Base-by-base conservation (phyloP, 2,113 vertebrate genomes). In the Catharus minimus region DNA sequence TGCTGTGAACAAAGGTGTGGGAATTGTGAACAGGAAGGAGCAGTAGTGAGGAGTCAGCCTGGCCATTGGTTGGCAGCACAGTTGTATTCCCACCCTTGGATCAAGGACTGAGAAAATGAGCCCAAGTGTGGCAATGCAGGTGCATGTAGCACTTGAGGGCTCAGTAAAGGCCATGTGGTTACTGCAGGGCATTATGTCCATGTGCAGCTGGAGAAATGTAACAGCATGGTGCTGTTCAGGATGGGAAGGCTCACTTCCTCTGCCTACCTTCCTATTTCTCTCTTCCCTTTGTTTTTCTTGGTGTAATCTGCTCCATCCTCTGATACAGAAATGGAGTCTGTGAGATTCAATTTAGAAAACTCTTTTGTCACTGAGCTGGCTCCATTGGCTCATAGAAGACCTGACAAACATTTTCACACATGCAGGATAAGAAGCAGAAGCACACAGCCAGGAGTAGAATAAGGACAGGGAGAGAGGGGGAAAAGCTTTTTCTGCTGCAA, bases 1-100 rank as follows among this genome's bases (percentile, higher is more conserved):
- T 61, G 41, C 50, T 30, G 38, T 15, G 62, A 79, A 8, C 47
- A 52, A 47, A 27, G 8, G 0, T 5, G 9, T 41, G 44, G 55
- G 50, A 57, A 46, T 50, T 69, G 47, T 11, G 56, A 62, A 3
- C 20, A n/a, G 52, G 43, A 53, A 80, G 50, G 27, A 44, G 56
- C 26, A 57, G 61, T 1, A 21, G 46, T 18, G 38, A 64, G 32
- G 65, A 22, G 47, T 23, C 5, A 17, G 23, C 56, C 62, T 55
- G 57, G 30, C 33, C 1, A 0, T 5, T 8, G 2, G 0, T 3
- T 2, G 2, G 32, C 53, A 69, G 66, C n/a, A 15, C 52, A 38
- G 17, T 2, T 41, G 8, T 23, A 9, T 19, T 90, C 58, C 33
- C 28, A 49, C 9, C 20, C 49, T n/a, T 28, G 12, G 19, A 27